phyloP scores from a whole-genome alignment of 2,888 invertebrate species.

The Masnerella sp. region DNA sequence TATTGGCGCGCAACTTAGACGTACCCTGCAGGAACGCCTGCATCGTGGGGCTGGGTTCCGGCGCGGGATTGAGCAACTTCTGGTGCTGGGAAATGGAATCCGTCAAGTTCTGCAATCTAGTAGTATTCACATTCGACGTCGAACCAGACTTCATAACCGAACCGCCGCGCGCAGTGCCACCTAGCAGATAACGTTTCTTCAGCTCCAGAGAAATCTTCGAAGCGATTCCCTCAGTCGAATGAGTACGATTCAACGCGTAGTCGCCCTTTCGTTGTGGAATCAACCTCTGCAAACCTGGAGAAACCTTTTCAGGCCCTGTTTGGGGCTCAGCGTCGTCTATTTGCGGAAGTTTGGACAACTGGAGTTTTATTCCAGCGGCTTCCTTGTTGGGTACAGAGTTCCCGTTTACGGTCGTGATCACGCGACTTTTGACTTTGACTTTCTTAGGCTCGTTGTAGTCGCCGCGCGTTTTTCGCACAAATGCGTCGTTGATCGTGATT shows the following conservation, averaged over 20 bases:
- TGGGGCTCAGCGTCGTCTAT: neutral
- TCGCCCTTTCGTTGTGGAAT: constrained; percentile 81
- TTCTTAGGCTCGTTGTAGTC: constrained; percentile 79
- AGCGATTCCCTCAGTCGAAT: constrained; percentile 92
- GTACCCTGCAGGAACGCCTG: constrained; percentile 82
- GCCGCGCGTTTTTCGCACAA: constrained; percentile 80
- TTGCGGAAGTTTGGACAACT: constrained; percentile 63
- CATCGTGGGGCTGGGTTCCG: constrained; percentile 84
- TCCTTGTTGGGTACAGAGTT: constrained; percentile 69
- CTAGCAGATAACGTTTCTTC: constrained; percentile 90
- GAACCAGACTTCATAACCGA: constrained; percentile 90
- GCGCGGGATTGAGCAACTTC: constrained; percentile 88
- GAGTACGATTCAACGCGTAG: constrained; percentile 88
- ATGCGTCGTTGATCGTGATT: constrained; percentile 85
- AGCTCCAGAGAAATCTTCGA: constrained; percentile 92
- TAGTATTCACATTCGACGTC: constrained; percentile 90
- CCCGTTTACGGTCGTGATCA: constrained; percentile 78
- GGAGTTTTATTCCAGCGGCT: constrained; percentile 56
- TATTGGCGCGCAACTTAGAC: constrained; percentile 62
- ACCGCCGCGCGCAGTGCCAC: constrained; percentile 83
- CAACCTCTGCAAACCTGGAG: constrained; percentile 14
- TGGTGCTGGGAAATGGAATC: constrained; percentile 93
- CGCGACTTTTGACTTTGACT: constrained; percentile 81
- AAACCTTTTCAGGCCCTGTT: constrained; percentile 63
- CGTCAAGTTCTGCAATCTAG: constrained; percentile 89